These are phyloP conservation scores for Tetragnatha montana DNA, from an alignment of 2,888 invertebrate genomes.

Conservation along the genomic window DNA sequence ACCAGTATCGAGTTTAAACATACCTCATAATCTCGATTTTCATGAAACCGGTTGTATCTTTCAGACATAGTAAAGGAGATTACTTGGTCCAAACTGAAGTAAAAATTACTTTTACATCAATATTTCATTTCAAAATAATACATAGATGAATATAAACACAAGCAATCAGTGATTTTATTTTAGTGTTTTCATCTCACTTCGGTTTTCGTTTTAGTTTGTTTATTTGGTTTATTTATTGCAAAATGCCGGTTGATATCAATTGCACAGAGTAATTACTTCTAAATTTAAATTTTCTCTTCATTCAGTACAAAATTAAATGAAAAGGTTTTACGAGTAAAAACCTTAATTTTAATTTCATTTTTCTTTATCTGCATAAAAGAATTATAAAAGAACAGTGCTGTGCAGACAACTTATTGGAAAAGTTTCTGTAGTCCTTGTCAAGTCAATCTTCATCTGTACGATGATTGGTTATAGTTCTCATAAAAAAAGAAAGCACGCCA, in stretches of 20 bases:
- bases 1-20: background rate
- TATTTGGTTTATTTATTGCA: background rate
- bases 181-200: slow-evolving; percentile 40
- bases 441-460: too few species aligned
- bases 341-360: too few species aligned
- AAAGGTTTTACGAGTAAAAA: too few species aligned
- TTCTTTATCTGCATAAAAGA: too few species aligned
- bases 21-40: slow-evolving; percentile 72
- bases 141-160: slow-evolving; percentile 34
- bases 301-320: too few species aligned
- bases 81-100: background rate
- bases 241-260: background rate
- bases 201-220: background rate
- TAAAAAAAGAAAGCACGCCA: too few species aligned
- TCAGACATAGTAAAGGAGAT: slow-evolving; percentile 61
- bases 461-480: too few species aligned
- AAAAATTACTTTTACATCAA: slow-evolving; percentile 9
- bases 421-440: too few species aligned
- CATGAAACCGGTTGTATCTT: slow-evolving; percentile 71
- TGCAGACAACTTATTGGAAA: too few species aligned
- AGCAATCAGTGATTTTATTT: slow-evolving; percentile 22
- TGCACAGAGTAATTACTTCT: too few species aligned
- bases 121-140: slow-evolving; percentile 12
- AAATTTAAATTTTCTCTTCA: too few species aligned
- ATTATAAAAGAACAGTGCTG: too few species aligned